Base-by-base conservation (phyloP, 2,797 vertebrate genomes). In the Meriones psammophilus region DNA sequence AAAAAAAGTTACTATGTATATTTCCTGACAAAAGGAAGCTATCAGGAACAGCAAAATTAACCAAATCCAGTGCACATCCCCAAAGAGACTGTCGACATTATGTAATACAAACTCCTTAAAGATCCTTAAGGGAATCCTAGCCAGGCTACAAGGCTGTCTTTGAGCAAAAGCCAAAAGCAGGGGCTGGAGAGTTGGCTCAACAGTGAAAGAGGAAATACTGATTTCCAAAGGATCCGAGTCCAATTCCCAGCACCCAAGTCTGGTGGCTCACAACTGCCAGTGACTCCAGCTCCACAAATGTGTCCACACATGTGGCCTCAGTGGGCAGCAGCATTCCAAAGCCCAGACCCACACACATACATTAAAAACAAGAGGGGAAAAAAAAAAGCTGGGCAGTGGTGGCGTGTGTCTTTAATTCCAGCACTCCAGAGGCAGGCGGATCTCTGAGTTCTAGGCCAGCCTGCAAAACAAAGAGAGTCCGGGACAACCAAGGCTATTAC, bases 41-140 rank as follows among this genome's bases (percentile, higher is more conserved):
- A 54, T 85, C 54, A 54, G 64, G 33, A 91, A 69, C 22, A 94
- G 74, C 73, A 91, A 89, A 95, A 89, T 30, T n/a, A 92, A 83
- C 13, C 18, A 50, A 69, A 86, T 20, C 17, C 6, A 87, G 36
- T 18, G 3, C 87, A 20, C 33, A 42, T 77, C 66, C 14, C 64
- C 58, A 42, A 28, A 86, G 14, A 92, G 76, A 90, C 12, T 54
- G 86, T 30, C 77, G 83, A 73, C 68, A 42, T 33, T 33, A n/a
- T 64, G 30, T 20, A 74, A 85, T 6, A 28, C 71, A 64, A 80
- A 54, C 36, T 50, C 81, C 33, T 42, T 50, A 50, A 50, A 50
- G 33, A 26, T 22, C 56, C 62, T 36, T n/a, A 62, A 83, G 50
- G 58, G 50, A 83, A 28, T 46, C 64, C 54, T 58, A 60, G 39